Base-by-base conservation (phyloP, 1,140 invertebrate genomes). In the Aleiodes sp. region DNA sequence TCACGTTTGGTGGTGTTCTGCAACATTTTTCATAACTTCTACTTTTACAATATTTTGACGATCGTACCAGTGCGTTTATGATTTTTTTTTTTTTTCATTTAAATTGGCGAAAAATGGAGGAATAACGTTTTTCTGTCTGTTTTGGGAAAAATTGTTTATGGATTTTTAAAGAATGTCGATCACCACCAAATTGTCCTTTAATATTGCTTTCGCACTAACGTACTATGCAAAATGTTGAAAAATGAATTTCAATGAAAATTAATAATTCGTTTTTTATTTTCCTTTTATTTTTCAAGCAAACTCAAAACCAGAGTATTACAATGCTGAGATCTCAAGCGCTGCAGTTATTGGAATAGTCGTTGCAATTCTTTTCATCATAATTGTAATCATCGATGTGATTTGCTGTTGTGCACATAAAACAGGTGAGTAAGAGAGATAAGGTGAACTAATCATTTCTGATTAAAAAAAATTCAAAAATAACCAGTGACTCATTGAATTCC, bases 291-390 rank as follows among this genome's bases (percentile, higher is more conserved):
- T 80, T 83, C 65, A 84, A 91, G 90, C 90, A 86, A 81, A 86
- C 80, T 86, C 88, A 65, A 85, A 88, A 29, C 86, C 90, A 41
- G 81, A 87, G 68, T 78, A 87, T 66, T 87, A 88, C 41, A 85
- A 89, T 57, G 84, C 87, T 68, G 80, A 90, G 9, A 87, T 94
- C 57, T 93, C 92, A 56, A 94, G 91, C 76, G 89, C 89, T 21
- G 87, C 92, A 37, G 93, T 96, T 73, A 91, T 95, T 72, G 92
- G 92, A 70, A 90, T 95, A 63, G 92, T 94, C 7, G 86, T 95
- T 46, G 91, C 89, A 39, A 89, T 91, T 46, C 87, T 95, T 9
- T 83, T 95, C 33, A 78, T 95, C 66, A 88, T 94, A 61, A 86
- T 95, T 31, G 86, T 95, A 70, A 87, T 95, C 68, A 89, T 94